Conservation (phyloP, 2,888 invertebrate genomes). For the Dysmachus trigonus region DNA sequence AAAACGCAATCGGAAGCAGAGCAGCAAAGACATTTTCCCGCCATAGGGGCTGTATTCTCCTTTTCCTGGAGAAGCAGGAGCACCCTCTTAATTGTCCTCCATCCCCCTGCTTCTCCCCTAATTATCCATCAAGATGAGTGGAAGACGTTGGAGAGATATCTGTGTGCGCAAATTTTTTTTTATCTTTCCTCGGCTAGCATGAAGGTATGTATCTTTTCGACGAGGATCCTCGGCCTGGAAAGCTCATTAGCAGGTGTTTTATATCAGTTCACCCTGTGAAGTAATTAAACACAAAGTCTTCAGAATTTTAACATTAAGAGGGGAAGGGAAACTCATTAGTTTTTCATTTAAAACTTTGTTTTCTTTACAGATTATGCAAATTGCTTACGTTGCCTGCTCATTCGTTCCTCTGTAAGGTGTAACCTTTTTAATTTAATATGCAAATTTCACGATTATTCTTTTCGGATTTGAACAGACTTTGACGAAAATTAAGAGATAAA, state of each 20-base stretch:
- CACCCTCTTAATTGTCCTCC: not conserved
- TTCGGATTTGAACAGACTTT: not conserved
- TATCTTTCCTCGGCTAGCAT: not conserved
- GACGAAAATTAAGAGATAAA: not conserved
- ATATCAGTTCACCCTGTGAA: not conserved
- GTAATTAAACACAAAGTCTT: not conserved
- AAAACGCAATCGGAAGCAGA: not conserved
- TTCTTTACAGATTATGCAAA: not conserved
- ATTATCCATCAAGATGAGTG: not conserved
- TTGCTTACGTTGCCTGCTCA: not conserved
- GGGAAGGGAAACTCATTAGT: not conserved
- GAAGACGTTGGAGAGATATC: not conserved
- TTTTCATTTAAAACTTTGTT: not conserved
- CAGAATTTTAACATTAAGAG: not conserved
- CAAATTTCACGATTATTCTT: not conserved
- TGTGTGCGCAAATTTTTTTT: not conserved
- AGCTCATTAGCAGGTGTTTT: not conserved
- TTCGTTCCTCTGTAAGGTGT: not conserved
- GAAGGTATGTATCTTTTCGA: not conserved
- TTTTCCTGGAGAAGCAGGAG: not conserved
- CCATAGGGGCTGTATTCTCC: not conserved
- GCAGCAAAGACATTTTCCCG: not conserved
- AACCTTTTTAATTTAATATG: not conserved
- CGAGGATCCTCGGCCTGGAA: not conserved
- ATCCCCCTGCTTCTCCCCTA: not conserved